Evolutionary conservation across 2,113 vertebrate genomes (phyloP), one percentile per base, ranked within the genome.

Genomic region (Malaclemys terrapin): DNA sequence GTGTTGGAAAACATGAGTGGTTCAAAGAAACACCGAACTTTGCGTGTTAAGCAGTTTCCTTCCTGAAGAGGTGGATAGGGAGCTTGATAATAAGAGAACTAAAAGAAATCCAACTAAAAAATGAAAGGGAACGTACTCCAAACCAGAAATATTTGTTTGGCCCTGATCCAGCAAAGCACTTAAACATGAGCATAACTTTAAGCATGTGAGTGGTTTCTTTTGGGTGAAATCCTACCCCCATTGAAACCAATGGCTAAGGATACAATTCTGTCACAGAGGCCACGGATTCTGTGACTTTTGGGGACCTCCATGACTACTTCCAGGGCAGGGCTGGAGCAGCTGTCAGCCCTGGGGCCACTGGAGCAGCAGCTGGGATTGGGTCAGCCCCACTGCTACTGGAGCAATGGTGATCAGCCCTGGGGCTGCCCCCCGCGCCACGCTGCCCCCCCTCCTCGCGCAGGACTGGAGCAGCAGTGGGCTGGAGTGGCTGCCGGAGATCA

Each of bases 71-170:
- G 86, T 72, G n/a, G 54, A 54, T n/a, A 54, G 8, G 1, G n/a
- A 1, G 2, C 80, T 93, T 78, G 25, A 10, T 82, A 65, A 13
- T 65, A 79, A 31, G 3, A 2, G 31, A 11, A 76, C 29, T 5
- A 14, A 89, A 88, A 84, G 3, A 78, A 84, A 8, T 76, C 85
- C 13, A 27, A 3, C 0, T 81, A 38, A 75, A 56, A 76, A 90
- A 85, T 81, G 13, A 19, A 47, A 47, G 42, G 45, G 4, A 29
- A 29, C 20, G 84, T 59, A 65, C 2, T 76, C 65, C 42, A 45
- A 2, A n/a, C 65, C 0, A 0, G 10, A 31, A 69, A 38, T 56
- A 5, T 72, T 84, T 84, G 17, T 84, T 27, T 22, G 83, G 57
- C 17, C 38, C 2, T 6, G 82, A 0, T 80, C 88, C 62, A 72